Base-by-base conservation (phyloP, 1,140 invertebrate species). In the Babylonia areolata region DNA sequence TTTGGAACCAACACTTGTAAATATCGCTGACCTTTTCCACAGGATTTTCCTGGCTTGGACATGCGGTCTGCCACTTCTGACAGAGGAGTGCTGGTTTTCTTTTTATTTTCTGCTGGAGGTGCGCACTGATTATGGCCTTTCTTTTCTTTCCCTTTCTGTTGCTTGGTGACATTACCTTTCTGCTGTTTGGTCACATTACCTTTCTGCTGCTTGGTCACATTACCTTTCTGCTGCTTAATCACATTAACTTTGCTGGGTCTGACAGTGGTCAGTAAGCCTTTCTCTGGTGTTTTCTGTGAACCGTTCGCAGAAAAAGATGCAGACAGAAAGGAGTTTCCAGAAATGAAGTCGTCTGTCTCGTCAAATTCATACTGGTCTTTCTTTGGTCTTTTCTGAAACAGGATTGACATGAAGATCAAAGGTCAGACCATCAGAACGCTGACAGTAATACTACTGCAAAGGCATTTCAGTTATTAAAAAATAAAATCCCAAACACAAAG, bases 31-130 rank as follows among this genome's bases (percentile, higher is more conserved):
- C 31, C 23, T 54, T 54, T 80, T 3, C 78, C n/a, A 9, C 11
- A 11, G 5, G 42, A n/a, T 31, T n/a, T 54, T 9, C 33, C n/a
- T 33, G 28, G 78, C n/a, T n/a, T n/a, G 28, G 9, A 6, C 39
- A 1, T 17, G 12, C 2, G 23, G 6, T 28, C 31, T 1, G 42
- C 78, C 9, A 6, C 46, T 12, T 80, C 40, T 17, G n/a, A n/a
- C 33, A 80, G 11, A 80, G 78, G 78, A 3, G 78, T 80, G 46
- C 78, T 80, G 28, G 78, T 80, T 80, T 80, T 51, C 46, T 80
- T 80, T 42, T 80, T 31, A 28, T 31, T 28, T 0, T 80, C n/a
- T 33, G 40, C 37, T 23, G 58, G 23, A 23, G 12, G 15, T 23
- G 58, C 58, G 5, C 17, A 12, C 17, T 17, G 46, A 12, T 17